These are phyloP conservation scores for Babyrousa celebensis DNA, from an alignment of 2,797 vertebrate species.

Conservation along the genomic window DNA sequence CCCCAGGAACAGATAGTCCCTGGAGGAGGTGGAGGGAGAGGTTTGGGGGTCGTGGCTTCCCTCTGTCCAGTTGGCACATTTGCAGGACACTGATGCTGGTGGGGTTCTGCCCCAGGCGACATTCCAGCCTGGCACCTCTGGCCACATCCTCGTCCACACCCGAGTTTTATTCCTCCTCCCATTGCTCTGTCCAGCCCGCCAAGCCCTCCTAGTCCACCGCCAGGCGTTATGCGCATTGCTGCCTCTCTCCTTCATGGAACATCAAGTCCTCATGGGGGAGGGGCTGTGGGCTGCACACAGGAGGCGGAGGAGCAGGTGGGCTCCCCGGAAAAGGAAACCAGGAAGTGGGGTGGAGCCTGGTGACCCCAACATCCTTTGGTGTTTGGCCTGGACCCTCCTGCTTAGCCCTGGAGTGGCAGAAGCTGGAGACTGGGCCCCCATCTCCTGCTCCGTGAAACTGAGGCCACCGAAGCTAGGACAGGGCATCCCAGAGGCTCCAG, in stretches of 20 bases:
- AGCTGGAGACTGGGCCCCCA: background rate
- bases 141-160: background rate
- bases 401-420: rapidly evolving
- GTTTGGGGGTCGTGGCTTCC: background rate
- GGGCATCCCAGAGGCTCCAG: rapidly evolving
- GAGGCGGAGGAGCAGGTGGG: rapidly evolving
- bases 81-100: background rate
- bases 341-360: rapidly evolving
- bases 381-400: background rate
- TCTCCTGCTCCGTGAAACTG: too few species aligned
- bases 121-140: background rate
- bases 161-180: too few species aligned
- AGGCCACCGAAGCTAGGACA: background rate
- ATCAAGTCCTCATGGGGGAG: too few species aligned
- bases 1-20: background rate
- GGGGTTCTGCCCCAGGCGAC: background rate
- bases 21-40: too few species aligned
- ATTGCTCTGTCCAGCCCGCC: rapidly evolving
- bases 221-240: rapidly evolving
- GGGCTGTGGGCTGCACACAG: background rate
- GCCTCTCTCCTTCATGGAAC: background rate
- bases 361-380: rapidly evolving
- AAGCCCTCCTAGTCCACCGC: rapidly evolving
- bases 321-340: background rate
- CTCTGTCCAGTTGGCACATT: background rate